A percentile compares a stretch with the other conserved stretches of the same genome.
phyloP scores from a whole-genome alignment of 2,113 vertebrate species.

The Prionailurus bengalensis region DNA sequence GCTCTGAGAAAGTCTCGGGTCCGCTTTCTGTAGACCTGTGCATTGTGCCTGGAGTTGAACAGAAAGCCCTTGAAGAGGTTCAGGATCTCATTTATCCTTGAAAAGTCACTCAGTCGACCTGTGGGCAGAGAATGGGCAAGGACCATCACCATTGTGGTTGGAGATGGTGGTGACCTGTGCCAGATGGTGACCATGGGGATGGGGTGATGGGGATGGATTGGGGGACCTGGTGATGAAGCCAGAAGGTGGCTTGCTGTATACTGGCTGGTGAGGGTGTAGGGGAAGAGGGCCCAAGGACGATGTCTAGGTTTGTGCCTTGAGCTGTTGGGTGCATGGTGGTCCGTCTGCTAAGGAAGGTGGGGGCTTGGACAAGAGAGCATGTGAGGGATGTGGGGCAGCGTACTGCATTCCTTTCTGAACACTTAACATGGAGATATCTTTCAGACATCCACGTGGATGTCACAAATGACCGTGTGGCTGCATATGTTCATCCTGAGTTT shows the following conservation, averaged over 20 bases:
- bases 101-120: background rate
- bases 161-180: background rate
- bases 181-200: background rate
- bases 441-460: background rate
- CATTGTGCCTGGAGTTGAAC: background rate
- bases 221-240: background rate
- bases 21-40: background rate
- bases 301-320: background rate
- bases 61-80: background rate
- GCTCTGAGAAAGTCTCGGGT: background rate
- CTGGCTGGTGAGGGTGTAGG: rapidly evolving
- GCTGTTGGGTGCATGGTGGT: background rate
- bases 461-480: background rate
- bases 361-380: background rate
- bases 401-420: background rate
- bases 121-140: background rate
- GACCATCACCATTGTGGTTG: background rate
- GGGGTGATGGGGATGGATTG: background rate
- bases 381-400: background rate
- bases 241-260: background rate
- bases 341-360: background rate
- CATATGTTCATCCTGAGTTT: background rate
- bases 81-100: background rate
- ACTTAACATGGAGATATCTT: background rate
- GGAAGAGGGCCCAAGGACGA: too few species aligned